Evolutionary conservation across 2,113 vertebrate species (phyloP).

Genomic region (Condylura cristata): DNA sequence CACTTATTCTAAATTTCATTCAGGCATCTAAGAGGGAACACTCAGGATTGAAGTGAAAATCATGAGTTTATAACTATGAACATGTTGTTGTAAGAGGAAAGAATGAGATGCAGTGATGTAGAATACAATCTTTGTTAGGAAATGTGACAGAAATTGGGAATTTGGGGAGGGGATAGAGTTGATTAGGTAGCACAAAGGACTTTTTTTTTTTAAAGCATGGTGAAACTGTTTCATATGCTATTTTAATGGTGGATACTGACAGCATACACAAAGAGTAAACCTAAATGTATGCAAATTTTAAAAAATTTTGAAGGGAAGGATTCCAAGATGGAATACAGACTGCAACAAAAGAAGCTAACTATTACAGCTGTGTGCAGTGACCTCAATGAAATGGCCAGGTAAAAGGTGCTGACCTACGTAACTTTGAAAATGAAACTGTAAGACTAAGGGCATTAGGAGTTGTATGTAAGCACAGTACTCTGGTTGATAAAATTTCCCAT

Average conservation of each 20-base stretch:
- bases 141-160: neutral
- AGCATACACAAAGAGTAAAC: neutral
- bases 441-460: neutral
- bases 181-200: neutral
- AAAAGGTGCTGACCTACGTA: slow-evolving; percentile 15
- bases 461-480: neutral
- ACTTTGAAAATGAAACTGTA: neutral
- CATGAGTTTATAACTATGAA: slow-evolving; percentile 36
- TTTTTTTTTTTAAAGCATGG: slow-evolving; percentile 34
- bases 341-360: neutral
- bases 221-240: slow-evolving; percentile 15
- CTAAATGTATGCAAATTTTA: neutral
- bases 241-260: neutral
- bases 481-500: neutral
- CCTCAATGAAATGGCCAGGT: neutral
- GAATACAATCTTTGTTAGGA: neutral
- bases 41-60: slow-evolving; percentile 49
- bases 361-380: neutral
- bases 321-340: neutral
- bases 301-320: neutral
- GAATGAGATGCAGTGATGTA: neutral
- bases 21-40: slow-evolving; percentile 1
- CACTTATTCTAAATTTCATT: slow-evolving; percentile 28
- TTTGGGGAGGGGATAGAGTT: neutral
- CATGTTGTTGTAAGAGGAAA: neutral